Evolutionary conservation across 2,113 vertebrate genomes (phyloP), one percentile per base, ranked within the genome.

Genomic region (Silurus glanis): DNA sequence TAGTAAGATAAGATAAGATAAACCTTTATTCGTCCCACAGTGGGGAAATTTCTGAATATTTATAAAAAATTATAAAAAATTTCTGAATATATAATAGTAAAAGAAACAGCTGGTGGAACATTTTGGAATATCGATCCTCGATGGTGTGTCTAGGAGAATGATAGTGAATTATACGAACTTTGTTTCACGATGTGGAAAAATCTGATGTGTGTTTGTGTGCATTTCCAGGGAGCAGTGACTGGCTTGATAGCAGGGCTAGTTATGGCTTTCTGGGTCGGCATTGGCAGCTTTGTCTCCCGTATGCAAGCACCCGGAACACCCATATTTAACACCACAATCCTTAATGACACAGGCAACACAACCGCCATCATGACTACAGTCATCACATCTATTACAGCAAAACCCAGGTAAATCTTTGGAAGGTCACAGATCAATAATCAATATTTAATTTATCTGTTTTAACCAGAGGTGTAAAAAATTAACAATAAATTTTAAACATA

Each of bases 231-330:
- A 4, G 98, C 98, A 0, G 21, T 96, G 0, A 88, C 94, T 16
- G 98, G 98, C 12, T 90, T 99, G 80, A 79, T 93, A 64, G 91
- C 95, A 0, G 97, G 98, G 0, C 96, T 99, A 0, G 82, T 89
- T 88, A 98, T 99, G 98, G 98, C 98, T 17, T 97, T 98, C 93
- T 99, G 98, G 98, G 93, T 99, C 0, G 97, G 98, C 91, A 96
- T 99, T 0, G 97, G 98, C 28, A 96, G 93, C 90, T 93, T 97
- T 51, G 53, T 98, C 80, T 80, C 69, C 14, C 79, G 87, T 0
- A 83, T 90, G 76, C 13, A 64, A 0, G 16, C 19, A 2, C 9
- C 51, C 0, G 0, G 17, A 13, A 2, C 83, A 28, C 86, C 92
- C 0, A 58, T 85, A 0, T 82, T 93, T 66, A 96, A 94, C 72